These are phyloP conservation scores for Gasterosteus nipponicus DNA, from an alignment of 2,113 vertebrate species.

Conservation along the genomic window DNA sequence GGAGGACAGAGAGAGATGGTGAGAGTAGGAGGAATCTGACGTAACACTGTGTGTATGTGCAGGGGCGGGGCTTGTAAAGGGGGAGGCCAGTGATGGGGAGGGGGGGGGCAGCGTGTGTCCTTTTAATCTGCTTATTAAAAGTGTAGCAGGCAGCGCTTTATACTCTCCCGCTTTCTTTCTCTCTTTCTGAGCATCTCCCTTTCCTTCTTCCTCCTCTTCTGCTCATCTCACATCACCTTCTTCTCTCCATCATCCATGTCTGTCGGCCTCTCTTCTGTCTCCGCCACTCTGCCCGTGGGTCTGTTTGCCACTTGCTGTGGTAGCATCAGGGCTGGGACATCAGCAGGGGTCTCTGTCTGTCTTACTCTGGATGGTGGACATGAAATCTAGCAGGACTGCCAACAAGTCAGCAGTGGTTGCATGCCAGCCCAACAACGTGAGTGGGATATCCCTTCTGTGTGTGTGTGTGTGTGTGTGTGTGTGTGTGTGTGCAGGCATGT, in stretches of 20 bases:
- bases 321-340: not conserved
- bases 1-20: not conserved
- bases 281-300: not conserved
- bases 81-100: slow-evolving; percentile 9
- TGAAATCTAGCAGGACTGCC: slow-evolving; percentile 54
- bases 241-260: not conserved
- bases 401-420: slow-evolving; percentile 42
- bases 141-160: slow-evolving; percentile 23
- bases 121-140: slow-evolving; percentile 48
- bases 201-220: not conserved
- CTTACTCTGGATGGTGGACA: slow-evolving; percentile 32
- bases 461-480: slow-evolving; percentile 12
- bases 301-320: not conserved
- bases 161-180: not conserved
- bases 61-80: slow-evolving; percentile 12
- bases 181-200: not conserved
- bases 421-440: slow-evolving; percentile 37
- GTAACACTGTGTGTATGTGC: slow-evolving; percentile 19
- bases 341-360: not conserved
- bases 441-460: slow-evolving; percentile 19
- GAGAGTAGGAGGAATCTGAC: not conserved
- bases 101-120: slow-evolving; percentile 33
- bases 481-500: not conserved
- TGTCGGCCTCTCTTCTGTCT: not conserved
- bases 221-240: not conserved